Evolutionary conservation across 2,888 invertebrate genomes (phyloP), one percentile per base, ranked within the genome.

Genomic region (Venusia cambrica): DNA sequence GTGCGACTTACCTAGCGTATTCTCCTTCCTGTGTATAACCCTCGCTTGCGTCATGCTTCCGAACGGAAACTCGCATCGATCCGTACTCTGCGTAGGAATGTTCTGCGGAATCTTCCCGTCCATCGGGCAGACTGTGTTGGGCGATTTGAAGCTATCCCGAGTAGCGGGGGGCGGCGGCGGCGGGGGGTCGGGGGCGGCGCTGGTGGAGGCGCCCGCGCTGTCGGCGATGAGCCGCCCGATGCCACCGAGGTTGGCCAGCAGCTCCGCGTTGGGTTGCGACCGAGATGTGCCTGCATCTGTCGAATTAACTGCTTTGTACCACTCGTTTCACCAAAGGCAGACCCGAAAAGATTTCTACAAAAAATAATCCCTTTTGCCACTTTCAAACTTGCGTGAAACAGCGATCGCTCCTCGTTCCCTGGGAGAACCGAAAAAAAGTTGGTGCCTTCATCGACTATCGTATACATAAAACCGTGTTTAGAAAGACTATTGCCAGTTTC

Each of bases 41-140:
- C 95, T 92, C 45, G 94, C 94, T 67, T 94, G 94, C 24, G 95
- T 95, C 96, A 97, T 96, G 75, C 96, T 96, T 62, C 95, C 94
- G 73, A 96, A 96, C 19, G 96, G 96, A 80, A 92, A 96, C 65
- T 90, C 90, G 62, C 89, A 84, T 1, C 70, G 91, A 89, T 73
- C 93, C 83, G 80, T n/a, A n/a, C n/a, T 66, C 17, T 84, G 87
- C 42, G 78, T 90, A 77, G 74, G 90, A 57, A 88, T 87, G 72
- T 80, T 88, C 53, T 87, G 87, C 54, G 90, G 87, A 57, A 89
- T 79, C 79, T 93, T 93, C 55, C 93, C 92, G 67, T 94, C 94
- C 88, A 92, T 91, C 2, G 96, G 95, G 50, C 95, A 95, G 47
- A 96, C 94, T 45, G 96, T 96, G 81, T 96, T 96, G 22, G 97